Conservation (phyloP, 2,888 invertebrate genomes). For the Quadroppia sp. region DNA sequence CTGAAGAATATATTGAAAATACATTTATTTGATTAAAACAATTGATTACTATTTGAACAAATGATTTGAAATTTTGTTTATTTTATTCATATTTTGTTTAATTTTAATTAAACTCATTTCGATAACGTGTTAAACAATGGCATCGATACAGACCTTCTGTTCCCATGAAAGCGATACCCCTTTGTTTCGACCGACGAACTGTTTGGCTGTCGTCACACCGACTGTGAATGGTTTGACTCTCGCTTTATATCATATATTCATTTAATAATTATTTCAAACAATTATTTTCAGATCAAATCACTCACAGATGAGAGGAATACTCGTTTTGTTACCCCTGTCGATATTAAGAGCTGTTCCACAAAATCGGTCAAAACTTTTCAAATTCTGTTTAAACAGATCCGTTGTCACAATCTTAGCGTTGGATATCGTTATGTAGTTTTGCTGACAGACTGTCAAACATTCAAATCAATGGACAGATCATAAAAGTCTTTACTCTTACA, state of each 20-base stretch:
- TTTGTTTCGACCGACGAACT: not conserved
- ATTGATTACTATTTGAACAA: too few relatives aligned
- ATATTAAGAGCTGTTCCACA: constrained; percentile 25
- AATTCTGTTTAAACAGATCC: not conserved
- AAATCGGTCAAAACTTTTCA: constrained; percentile 29
- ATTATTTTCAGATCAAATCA: not conserved
- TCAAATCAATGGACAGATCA: not conserved
- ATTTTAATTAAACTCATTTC: too few relatives aligned
- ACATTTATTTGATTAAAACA: too few relatives aligned
- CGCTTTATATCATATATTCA: not conserved
- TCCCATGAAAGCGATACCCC: not conserved
- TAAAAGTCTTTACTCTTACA: not conserved
- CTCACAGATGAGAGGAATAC: constrained; percentile 1
- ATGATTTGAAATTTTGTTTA: too few relatives aligned
- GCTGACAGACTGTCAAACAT: constrained; percentile 3
- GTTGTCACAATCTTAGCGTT: not conserved
- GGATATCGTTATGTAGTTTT: constrained; percentile 10
- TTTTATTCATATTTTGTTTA: too few relatives aligned
- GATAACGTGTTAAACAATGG: too few relatives aligned
- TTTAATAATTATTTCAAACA: not conserved
- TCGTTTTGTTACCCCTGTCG: constrained; percentile 2
- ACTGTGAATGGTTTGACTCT: not conserved
- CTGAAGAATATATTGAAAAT: too few relatives aligned
- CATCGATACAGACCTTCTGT: constrained; percentile 13
- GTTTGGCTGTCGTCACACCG: not conserved